These are phyloP conservation scores for Alouatta palliata DNA, from an alignment of 2,113 vertebrate genomes.

Conservation along the genomic window DNA sequence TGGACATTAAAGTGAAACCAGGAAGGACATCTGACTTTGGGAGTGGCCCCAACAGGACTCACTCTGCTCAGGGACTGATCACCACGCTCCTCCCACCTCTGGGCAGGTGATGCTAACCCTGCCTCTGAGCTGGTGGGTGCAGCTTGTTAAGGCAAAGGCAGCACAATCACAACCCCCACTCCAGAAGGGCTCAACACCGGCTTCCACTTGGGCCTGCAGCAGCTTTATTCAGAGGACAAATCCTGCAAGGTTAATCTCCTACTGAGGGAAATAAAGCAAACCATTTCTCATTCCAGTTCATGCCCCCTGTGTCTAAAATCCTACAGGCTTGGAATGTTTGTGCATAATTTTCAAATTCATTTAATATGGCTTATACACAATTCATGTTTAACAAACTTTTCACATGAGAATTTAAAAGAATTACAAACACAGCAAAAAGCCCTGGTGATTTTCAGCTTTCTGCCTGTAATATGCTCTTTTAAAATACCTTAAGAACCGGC, in stretches of 20 bases:
- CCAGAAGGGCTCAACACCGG: not conserved
- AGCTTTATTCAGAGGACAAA: not conserved
- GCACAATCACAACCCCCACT: not conserved
- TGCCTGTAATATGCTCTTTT: not conserved
- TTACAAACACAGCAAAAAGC: not conserved
- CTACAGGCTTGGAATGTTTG: not conserved
- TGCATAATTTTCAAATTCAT: not conserved
- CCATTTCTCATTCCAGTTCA: not conserved
- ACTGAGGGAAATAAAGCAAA: not conserved
- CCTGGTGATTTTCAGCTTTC: too few species aligned
- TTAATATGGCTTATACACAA: not conserved
- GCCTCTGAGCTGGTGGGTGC: not conserved
- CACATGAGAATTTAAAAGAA: not conserved
- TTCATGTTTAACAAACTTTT: not conserved
- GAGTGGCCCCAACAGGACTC: not conserved
- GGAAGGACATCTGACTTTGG: not conserved
- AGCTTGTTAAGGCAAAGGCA: too few species aligned
- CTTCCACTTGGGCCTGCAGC: not conserved
- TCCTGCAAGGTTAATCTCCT: not conserved
- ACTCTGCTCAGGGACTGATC: not conserved
- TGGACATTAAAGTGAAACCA: not conserved
- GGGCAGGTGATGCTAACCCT: not conserved
- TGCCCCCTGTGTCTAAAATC: not conserved
- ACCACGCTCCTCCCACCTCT: fast-evolving
- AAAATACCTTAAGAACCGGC: not conserved